Conservation (phyloP, 2,797 vertebrate species). For the Nasua narica region DNA sequence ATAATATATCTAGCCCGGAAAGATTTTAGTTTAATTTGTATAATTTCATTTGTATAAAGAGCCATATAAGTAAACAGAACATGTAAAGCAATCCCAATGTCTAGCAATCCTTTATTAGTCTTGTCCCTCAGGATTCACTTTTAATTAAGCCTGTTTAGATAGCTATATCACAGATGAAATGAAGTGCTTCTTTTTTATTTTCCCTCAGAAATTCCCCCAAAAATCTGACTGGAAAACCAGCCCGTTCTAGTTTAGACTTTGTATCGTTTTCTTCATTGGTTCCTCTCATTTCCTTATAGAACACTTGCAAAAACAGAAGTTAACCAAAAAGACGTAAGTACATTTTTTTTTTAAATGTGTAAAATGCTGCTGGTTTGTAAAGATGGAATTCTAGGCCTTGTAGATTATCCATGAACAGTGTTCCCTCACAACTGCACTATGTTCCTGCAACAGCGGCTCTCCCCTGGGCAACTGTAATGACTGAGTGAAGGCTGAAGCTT, state of each 20-base stretch:
- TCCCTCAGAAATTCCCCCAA: not conserved
- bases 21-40: not conserved
- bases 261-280: not conserved
- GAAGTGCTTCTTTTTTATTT: not conserved
- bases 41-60: not conserved
- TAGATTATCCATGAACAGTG: not conserved
- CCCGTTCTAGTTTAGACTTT: not conserved
- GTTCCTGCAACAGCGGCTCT: not conserved
- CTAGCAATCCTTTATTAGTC: not conserved
- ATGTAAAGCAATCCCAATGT: not conserved
- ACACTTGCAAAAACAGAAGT: not conserved
- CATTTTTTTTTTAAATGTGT: not conserved
- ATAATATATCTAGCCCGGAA: not conserved
- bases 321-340: not conserved
- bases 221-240: not conserved
- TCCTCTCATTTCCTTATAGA: not conserved
- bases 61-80: not conserved
- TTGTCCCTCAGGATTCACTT: not conserved
- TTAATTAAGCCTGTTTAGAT: not conserved
- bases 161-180: not conserved
- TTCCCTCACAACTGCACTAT: not conserved
- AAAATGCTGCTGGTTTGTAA: not conserved
- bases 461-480: not conserved
- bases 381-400: not conserved
- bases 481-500: not conserved